phyloP scores from a whole-genome alignment of 2,888 invertebrate genomes.

The Protodeltote pygarga region DNA sequence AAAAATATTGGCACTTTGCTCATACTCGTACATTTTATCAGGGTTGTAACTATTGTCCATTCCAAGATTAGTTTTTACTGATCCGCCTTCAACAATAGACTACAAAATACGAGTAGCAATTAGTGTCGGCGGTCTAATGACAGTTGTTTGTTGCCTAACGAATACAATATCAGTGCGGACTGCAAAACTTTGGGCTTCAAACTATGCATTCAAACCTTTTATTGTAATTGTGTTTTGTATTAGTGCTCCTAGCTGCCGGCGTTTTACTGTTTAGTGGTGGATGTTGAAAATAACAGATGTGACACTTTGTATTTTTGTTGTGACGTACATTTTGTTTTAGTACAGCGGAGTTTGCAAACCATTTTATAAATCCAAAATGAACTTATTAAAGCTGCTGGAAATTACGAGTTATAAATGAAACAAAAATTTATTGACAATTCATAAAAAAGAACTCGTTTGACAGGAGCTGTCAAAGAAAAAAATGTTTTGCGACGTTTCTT shows the following conservation, averaged over 20 bases:
- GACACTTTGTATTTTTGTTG: not conserved
- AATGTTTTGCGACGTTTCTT: no score
- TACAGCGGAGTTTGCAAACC: no score
- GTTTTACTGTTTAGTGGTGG: conserved; percentile 20
- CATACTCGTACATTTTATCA: no score
- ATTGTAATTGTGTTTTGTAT: conserved; percentile 44
- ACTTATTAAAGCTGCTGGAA: no score
- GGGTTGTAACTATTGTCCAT: conserved; percentile 18
- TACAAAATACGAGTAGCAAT: conserved; percentile 40
- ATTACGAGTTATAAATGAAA: no score
- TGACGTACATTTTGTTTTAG: no score
- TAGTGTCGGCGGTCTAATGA: conserved; percentile 38
- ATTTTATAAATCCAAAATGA: no score
- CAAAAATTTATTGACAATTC: no score
- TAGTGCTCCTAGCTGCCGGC: conserved; percentile 18
- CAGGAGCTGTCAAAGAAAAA: no score
- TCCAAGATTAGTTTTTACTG: conserved; percentile 41
- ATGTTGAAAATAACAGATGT: conserved; percentile 10
- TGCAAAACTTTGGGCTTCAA: conserved; percentile 28
- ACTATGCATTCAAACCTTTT: conserved; percentile 40
- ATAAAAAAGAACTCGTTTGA: no score
- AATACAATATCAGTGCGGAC: conserved; percentile 39
- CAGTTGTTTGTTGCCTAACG: conserved; percentile 40
- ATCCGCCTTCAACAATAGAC: conserved; percentile 37
- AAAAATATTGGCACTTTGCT: not conserved